Evolutionary conservation across 2,888 invertebrate genomes (phyloP), one percentile per base, ranked within the genome.

Genomic region (Ormyrus thymus): DNA sequence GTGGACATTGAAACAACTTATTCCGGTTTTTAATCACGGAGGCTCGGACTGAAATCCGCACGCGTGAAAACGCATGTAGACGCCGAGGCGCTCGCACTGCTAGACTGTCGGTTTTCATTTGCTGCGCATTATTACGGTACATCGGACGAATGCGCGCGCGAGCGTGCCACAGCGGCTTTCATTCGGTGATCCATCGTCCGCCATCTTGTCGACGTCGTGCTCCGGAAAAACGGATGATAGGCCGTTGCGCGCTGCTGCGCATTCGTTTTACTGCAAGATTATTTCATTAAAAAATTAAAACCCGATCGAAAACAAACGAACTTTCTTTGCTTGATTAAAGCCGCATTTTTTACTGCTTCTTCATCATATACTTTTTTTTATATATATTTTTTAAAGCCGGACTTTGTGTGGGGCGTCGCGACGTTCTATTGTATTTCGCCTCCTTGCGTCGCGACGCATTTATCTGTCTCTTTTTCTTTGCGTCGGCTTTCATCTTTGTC

Each of bases 251-350:
- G 81, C 74, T 80, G 79, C 83, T 81, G 80, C 84, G 84, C 83
- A 86, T 85, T 86, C 86, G 85, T 68, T 76, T 75, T 87, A 87
- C 87, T 89, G 89, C 86, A 86, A 90, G 89, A 90, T 90, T 90
- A 90, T 90, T 90, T 90, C 90, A 90, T 90, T 89, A 90, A 90
- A 90, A 90, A 90, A 90, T 90, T 89, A 90, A 89, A 89, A 89
- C 87, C 89, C 87, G 88, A 89, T 89, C 86, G 83, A 88, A 87
- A 88, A 89, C 85, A 86, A 83, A 89, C 87, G 85, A 88, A 85
- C 84, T 86, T 88, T 86, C 85, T 85, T 86, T 86, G 78, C 83
- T 82, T 82, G 78, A 82, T 85, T 86, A 86, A 87, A 88, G 87
- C 87, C 87, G 87, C 85, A 85, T 84, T 86, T 69, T 62, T 72